These are phyloP conservation scores for Eulithis prunata DNA, from an alignment of 2,888 invertebrate genomes.

Conservation along the genomic window DNA sequence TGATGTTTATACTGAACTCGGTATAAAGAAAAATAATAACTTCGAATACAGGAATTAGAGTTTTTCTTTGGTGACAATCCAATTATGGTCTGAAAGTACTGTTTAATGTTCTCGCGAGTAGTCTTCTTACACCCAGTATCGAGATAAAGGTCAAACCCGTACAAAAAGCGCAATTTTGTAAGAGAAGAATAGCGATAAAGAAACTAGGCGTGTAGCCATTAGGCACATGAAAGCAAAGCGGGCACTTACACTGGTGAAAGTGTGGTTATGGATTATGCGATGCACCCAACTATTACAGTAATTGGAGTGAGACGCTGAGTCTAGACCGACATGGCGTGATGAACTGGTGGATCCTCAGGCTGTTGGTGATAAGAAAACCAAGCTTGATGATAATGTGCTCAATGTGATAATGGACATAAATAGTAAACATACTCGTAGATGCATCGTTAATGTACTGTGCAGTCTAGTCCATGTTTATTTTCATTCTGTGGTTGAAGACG, in stretches of 20 bases:
- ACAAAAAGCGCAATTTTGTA: conserved; percentile 5
- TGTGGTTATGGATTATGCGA: conserved; percentile 70
- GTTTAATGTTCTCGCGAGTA: no score
- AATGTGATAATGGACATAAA: no score
- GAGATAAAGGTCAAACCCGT: neutral
- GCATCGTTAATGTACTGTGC: no score
- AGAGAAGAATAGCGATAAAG: conserved; percentile 29
- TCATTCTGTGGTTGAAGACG: no score
- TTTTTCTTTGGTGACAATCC: no score
- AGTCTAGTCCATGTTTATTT: no score
- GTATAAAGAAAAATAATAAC: no score
- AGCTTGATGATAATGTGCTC: no score
- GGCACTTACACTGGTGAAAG: conserved; percentile 67
- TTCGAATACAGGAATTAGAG: no score
- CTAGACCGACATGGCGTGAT: conserved; percentile 43
- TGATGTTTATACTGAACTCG: no score
- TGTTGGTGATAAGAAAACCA: conserved; percentile 29
- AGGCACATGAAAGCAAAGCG: conserved; percentile 67
- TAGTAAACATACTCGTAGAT: no score
- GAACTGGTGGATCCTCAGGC: conserved; percentile 32
- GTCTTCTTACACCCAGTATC: neutral
- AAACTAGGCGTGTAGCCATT: conserved; percentile 48
- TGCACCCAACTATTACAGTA: conserved; percentile 66
- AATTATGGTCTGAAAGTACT: no score
- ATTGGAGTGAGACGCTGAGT: conserved; percentile 70